Evolutionary conservation across 2,113 vertebrate species (phyloP), one percentile per base, ranked within the genome.

Genomic region (Laterallus jamaicensis): DNA sequence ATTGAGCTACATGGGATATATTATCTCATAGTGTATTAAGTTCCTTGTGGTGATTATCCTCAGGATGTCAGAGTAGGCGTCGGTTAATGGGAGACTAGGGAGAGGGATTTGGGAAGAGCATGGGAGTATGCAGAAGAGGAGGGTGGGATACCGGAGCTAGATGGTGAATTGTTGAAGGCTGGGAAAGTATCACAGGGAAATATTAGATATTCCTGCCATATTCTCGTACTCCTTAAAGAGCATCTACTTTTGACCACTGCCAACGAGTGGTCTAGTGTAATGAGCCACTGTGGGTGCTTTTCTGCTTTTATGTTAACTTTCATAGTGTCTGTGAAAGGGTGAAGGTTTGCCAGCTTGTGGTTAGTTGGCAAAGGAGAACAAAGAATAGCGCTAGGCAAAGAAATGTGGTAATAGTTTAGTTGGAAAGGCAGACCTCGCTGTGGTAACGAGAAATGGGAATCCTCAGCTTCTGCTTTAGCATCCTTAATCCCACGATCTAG

Each of bases 11-110:
- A 26, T n/a, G 40, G 63, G 63, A 77, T 77, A 37, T 58, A 90
- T 95, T 93, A 82, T 82, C 90, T 90, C 63, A 66, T 69, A 31
- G 52, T 66, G 10, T 58, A 80, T 92, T 82, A 82, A 86, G 24
- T 88, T 82, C 39, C 60, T 85, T 64, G 24, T 80, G 40, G 31
- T 92, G 62, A 93, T 87, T 92, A 85, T 82, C 44, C 54, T 91
- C 62, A 85, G 62, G 50, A 79, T 88, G 28, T 85, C 86, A 86
- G 85, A 77, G 83, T 87, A 84, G 87, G 62, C 13, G 1, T 79
- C 94, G 55, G 63, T 88, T 93, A 88, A 82, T 74, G 82, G 87
- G 67, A 77, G 75, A 55, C 71, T 37, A 58, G 59, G 78, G 87
- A 91, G 59, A 52, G 52, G 29, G 62, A 62, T 85, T 66, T 82